Evolutionary conservation across 2,797 vertebrate species (phyloP), one percentile per base, ranked within the genome.

Genomic region (Cossypha niveicapilla): DNA sequence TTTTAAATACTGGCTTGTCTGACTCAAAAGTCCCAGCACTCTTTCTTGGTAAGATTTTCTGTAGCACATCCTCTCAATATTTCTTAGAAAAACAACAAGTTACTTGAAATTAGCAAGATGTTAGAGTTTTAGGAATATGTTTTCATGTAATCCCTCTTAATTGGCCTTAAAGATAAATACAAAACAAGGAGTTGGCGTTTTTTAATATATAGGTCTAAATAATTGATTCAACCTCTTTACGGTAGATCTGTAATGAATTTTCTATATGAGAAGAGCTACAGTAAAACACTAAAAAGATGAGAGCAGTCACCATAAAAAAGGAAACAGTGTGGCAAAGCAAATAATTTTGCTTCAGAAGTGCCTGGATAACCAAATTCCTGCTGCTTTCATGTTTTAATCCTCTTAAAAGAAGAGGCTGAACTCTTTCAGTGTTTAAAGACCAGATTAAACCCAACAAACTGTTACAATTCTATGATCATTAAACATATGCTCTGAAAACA

Each of bases 371-470:
- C 57, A 42, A 70, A 73, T 90, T 88, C 80, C 71, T 79, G 6
- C 70, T 82, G 45, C 53, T 83, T 63, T 72, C 74, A 56, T 60
- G 16, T 65, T 67, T 72, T 87, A 90, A 92, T 93, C 84, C 62
- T 88, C 88, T 68, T 80, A 73, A 77, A 95, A 90, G 57, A 88
- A 75, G 72, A 86, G 53, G 53, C 87, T 91, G 68, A 86, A 77
- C 28, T 89, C 35, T 34, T 51, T n/a, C 32, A 60, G 60, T 58
- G 18, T 84, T 66, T 79, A 50, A 77, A 85, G 47, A 58, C 70
- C 30, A 60, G 37, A 51, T 72, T 80, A 86, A 89, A 66, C 27
- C 32, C 11, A 62, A 48, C 57, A 90, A 88, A 87, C 53, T 50
- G 48, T 76, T 76, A 53, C 2, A 21, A 42, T 62, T 94, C 34